A percentile compares a stretch with the other conserved stretches of the same genome.
Evolutionary conservation across 2,888 invertebrate species (phyloP).

Genomic region (Neoaliturus tenellus): DNA sequence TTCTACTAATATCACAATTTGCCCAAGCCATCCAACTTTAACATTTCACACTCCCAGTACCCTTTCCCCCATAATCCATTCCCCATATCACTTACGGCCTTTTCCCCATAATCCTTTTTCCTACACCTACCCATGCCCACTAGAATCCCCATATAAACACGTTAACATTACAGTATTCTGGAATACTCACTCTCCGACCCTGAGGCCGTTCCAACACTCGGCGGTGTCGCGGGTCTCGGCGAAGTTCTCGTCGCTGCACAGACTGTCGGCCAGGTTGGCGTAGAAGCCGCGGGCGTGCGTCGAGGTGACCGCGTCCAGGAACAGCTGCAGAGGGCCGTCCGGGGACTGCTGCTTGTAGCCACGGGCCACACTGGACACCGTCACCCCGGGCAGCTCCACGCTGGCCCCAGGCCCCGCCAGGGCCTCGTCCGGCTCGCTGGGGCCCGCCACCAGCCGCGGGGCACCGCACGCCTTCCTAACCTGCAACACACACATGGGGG

Average conservation of each 20-base stretch:
- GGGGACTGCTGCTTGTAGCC: slow-evolving; percentile 27
- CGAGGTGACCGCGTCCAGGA: slow-evolving; percentile 59
- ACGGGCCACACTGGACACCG: slow-evolving; percentile 53
- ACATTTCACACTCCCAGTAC: too few relatives aligned
- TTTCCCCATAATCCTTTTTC: too few relatives aligned
- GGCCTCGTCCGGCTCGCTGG: slow-evolving; percentile 55
- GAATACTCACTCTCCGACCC: slow-evolving; percentile 85
- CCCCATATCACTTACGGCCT: too few relatives aligned
- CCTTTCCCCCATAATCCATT: too few relatives aligned
- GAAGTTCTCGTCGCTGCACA: slow-evolving; percentile 85
- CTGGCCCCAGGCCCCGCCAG: slow-evolving; percentile 46
- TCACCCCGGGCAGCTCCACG: slow-evolving; percentile 52
- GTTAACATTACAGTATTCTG: too few relatives aligned
- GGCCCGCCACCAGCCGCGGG: slow-evolving; percentile 67
- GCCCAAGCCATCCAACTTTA: too few relatives aligned
- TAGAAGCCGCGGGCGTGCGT: slow-evolving; percentile 83
- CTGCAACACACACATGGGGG: too few relatives aligned
- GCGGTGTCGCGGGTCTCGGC: slow-evolving; percentile 80
- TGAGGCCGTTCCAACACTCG: slow-evolving; percentile 89
- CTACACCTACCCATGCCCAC: too few relatives aligned
- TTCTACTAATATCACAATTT: too few relatives aligned
- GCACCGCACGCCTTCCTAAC: slow-evolving; percentile 71
- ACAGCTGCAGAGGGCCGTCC: slow-evolving; percentile 50
- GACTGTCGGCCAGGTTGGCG: slow-evolving; percentile 85
- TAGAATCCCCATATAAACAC: too few relatives aligned